Base-by-base conservation (phyloP, 2,113 vertebrate genomes). In the Larimichthys crocea region DNA sequence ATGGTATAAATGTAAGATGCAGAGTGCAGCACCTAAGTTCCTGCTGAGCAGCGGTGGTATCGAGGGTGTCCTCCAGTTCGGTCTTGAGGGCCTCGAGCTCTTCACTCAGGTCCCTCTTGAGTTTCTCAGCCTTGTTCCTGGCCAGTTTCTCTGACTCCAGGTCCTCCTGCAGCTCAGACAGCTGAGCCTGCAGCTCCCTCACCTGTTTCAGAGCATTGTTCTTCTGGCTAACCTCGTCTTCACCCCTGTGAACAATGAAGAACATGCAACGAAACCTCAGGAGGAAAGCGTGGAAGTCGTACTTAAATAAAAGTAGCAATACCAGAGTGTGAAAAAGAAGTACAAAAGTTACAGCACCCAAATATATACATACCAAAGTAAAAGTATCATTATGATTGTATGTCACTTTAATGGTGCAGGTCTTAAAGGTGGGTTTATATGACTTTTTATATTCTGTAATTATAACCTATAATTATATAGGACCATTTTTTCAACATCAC, bases 61-160 rank as follows among this genome's bases (percentile, higher is more conserved):
- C 98, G 74, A 99, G 94, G 0, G 98, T 99, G 89, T 99, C 98
- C 87, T 99, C 98, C 77, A 99, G 95, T 60, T 99, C 98, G 0
- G 98, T 99, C 88, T 99, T 99, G 22, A 99, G 93, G 19, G 98
- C 98, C 86, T 99, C 98, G 64, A 99, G 84, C 75, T 99, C 98
- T 82, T 99, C 98, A 52, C 98, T 97, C 88, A 99, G 70, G 89
- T 99, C 98, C 86, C 98, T 95, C 72, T 99, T 99, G 69, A 99
- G 97, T 80, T 99, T 99, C 64, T 99, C 98, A 0, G 98, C 98
- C 92, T 99, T 99, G 94, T 97, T 98, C 20, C 98, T 91, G 0
- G 97, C 95, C 0, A 92, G 94, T 86, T 98, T 99, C 94, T 99
- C 98, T 0, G 98, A 97, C 12, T 99, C 98, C 3, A 99, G 95